These are phyloP conservation scores for Salvator merianae DNA, from an alignment of 2,113 vertebrate genomes.

Conservation along the genomic window DNA sequence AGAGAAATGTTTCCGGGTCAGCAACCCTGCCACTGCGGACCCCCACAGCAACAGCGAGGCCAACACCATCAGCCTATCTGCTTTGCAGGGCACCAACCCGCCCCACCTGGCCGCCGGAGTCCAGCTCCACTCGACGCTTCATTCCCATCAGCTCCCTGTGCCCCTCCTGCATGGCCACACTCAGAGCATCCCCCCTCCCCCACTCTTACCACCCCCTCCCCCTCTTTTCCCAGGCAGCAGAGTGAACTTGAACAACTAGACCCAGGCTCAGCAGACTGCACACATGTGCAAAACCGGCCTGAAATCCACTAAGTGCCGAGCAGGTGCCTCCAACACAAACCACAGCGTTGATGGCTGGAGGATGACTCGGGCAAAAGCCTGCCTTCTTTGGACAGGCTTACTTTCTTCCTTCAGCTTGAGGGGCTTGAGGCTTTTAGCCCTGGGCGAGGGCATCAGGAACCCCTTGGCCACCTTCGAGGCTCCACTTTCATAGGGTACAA, in stretches of 20 bases:
- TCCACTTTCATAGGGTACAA: accelerated
- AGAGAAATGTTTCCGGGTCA: conserved; percentile 94
- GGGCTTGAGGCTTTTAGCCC: neutral
- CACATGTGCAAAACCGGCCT: conserved; percentile 41
- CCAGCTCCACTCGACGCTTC: conserved; percentile 63
- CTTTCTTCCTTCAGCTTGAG: accelerated
- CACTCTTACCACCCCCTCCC: conserved; percentile 78
- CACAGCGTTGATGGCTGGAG: neutral
- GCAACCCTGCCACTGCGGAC: conserved; percentile 78
- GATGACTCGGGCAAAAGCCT: conserved; percentile 37
- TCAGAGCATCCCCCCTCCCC: conserved; percentile 75
- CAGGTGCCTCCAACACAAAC: neutral
- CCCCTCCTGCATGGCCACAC: conserved; percentile 77
- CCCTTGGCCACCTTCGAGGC: neutral
- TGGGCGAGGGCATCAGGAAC: neutral
- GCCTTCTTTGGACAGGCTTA: neutral
- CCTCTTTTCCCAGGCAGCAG: conserved; percentile 86
- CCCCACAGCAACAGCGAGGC: conserved; percentile 38
- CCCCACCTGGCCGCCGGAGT: conserved; percentile 62
- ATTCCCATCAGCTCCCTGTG: conserved; percentile 68
- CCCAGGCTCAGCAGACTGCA: accelerated
- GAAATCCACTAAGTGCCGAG: conserved; percentile 25
- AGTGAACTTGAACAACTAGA: conserved; percentile 80
- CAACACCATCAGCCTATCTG: conserved; percentile 53
- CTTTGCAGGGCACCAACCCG: conserved; percentile 55